phyloP scores from a whole-genome alignment of 1,140 invertebrate genomes.

The Pentalonia nigronervosa region DNA sequence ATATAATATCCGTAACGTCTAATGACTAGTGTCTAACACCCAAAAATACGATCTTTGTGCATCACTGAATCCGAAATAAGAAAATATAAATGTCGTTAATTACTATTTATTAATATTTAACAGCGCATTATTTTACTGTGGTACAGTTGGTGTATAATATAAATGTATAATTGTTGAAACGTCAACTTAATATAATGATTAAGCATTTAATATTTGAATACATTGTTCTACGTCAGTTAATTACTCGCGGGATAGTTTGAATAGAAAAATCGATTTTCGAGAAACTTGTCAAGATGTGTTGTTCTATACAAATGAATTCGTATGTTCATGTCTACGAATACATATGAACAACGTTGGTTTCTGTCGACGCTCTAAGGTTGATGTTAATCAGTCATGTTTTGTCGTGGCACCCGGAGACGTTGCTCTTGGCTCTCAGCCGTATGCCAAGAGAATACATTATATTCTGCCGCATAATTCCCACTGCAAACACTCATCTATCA shows the following conservation, averaged over 20 bases:
- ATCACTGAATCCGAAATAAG: background rate
- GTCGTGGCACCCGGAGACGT: conserved; percentile 41
- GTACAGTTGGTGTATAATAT: background rate
- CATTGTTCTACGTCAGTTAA: background rate
- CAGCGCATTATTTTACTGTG: background rate
- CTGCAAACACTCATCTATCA: conserved; percentile 52
- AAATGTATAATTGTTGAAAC: background rate
- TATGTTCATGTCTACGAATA: conserved; percentile 31
- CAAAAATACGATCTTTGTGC: background rate
- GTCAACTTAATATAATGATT: conserved; percentile 8
- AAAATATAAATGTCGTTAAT: background rate
- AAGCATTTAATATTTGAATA: conserved; percentile 1
- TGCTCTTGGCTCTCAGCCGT: background rate
- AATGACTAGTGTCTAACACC: background rate
- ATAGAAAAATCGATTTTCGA: conserved; percentile 23
- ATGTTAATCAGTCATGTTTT: conserved; percentile 54
- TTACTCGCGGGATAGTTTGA: background rate
- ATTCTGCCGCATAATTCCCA: conserved; percentile 40
- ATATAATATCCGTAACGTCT: background rate
- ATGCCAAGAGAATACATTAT: conserved; percentile 50
- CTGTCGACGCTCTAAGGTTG: conserved; percentile 20
- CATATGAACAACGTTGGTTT: background rate
- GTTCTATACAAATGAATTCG: conserved; percentile 27
- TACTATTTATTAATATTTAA: background rate
- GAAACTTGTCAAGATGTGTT: background rate